These are phyloP conservation scores for Callospermophilus lateralis DNA, from an alignment of 2,113 vertebrate species.

Conservation along the genomic window DNA sequence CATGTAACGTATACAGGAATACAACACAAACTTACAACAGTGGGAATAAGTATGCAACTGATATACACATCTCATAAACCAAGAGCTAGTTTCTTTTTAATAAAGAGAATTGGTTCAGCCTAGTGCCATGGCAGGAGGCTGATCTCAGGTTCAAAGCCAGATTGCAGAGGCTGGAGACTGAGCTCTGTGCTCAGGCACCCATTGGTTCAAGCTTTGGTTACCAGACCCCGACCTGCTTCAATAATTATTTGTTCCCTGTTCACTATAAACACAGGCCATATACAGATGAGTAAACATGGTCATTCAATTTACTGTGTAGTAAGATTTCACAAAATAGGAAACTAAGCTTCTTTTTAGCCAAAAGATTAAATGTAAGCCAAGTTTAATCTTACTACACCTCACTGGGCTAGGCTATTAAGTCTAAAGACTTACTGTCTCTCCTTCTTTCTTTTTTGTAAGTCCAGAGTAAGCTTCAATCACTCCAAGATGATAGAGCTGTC, in stretches of 20 bases:
- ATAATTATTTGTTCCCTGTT: neutral
- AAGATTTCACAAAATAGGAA: neutral
- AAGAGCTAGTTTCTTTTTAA: neutral
- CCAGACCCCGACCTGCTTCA: neutral
- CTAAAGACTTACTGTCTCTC: slow-evolving; percentile 91
- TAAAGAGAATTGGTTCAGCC: neutral
- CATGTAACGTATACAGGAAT: neutral
- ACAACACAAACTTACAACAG: neutral
- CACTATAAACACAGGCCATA: neutral
- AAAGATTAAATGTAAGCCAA: neutral
- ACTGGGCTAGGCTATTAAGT: neutral
- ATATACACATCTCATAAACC: neutral
- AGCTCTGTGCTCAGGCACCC: too few relatives aligned
- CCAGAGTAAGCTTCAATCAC: slow-evolving; percentile 96
- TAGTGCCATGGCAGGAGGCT: too few relatives aligned
- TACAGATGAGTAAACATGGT: neutral
- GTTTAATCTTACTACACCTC: neutral
- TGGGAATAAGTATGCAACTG: neutral
- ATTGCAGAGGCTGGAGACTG: too few relatives aligned
- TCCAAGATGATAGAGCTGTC: slow-evolving; percentile 96
- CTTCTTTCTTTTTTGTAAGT: slow-evolving; percentile 96
- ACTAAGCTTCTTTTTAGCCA: neutral
- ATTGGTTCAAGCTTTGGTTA: too few relatives aligned
- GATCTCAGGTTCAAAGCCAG: too few relatives aligned
- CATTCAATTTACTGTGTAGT: neutral